A percentile compares a stretch with the other conserved stretches of the same genome.
Conservation (phyloP, 2,113 vertebrate genomes). For the Ceratotherium simum region DNA sequence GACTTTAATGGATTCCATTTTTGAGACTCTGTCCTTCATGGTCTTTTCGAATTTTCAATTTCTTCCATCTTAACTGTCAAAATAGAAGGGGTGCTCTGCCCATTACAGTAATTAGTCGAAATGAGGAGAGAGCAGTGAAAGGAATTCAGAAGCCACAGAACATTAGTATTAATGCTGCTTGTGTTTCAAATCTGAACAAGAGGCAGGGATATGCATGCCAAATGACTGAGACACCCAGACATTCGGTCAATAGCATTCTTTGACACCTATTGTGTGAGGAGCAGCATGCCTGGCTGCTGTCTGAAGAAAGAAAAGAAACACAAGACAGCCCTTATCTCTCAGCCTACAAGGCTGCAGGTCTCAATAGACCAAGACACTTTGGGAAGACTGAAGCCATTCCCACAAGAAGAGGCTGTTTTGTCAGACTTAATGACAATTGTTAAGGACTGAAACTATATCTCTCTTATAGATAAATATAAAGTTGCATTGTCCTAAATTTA, state of each 20-base stretch:
- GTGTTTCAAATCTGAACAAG: constrained; percentile 72
- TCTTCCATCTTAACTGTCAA: constrained; percentile 72
- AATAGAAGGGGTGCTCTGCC: constrained; percentile 54
- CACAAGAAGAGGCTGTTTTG: not conserved
- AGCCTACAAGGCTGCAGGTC: constrained; percentile 42
- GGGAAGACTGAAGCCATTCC: not conserved
- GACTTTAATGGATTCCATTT: constrained; percentile 58
- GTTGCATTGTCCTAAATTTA: constrained; percentile 19
- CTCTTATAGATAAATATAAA: constrained; percentile 34
- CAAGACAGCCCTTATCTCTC: constrained; percentile 57
- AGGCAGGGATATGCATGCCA: constrained; percentile 36
- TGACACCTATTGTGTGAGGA: constrained; percentile 60
- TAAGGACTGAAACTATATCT: constrained; percentile 31
- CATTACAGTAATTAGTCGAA: constrained; percentile 66
- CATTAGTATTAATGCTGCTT: constrained; percentile 47
- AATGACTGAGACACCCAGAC: constrained; percentile 57
- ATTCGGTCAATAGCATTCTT: constrained; percentile 47
- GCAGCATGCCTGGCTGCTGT: constrained; percentile 24
- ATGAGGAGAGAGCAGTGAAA: constrained; percentile 63
- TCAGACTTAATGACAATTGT: not conserved
- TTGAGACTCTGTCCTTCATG: constrained; percentile 28
- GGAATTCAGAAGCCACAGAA: constrained; percentile 64
- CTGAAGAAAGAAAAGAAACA: constrained; percentile 61
- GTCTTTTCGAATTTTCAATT: constrained; percentile 68
- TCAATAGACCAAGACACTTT: constrained; percentile 7